Conservation (phyloP, 2,888 invertebrate species). For the Muscina levida region DNA sequence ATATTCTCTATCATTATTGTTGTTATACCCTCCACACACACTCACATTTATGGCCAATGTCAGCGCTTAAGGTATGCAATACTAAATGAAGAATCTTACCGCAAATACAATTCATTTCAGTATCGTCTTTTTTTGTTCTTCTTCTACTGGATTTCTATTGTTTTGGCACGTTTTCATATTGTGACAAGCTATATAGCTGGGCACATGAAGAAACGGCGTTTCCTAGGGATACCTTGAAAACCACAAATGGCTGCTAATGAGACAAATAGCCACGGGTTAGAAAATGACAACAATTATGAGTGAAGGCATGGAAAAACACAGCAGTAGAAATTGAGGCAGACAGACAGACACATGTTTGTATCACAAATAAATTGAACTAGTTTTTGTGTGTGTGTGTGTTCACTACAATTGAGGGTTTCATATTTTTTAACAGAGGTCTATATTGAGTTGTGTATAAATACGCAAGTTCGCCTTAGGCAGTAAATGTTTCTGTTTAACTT, state of each 20-base stretch:
- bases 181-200: not conserved
- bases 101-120: conserved; percentile 50
- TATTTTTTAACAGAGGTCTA: too few relatives aligned
- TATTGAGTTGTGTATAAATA: too few relatives aligned
- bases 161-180: not conserved
- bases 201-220: not conserved
- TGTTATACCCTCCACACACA: conserved; percentile 28
- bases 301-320: conserved; percentile 5
- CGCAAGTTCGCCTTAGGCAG: too few relatives aligned
- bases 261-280: conserved; percentile 55
- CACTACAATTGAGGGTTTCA: too few relatives aligned
- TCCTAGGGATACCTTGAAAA: conserved; percentile 35
- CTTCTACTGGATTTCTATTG: conserved; percentile 1
- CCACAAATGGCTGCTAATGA: conserved; percentile 64
- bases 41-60: conserved; percentile 57
- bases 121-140: conserved; percentile 27
- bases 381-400: too few relatives aligned
- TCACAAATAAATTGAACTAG: not conserved
- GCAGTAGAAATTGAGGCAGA: not conserved
- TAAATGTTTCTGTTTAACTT: too few relatives aligned
- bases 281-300: conserved; percentile 49
- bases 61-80: conserved; percentile 60
- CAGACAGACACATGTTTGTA: not conserved
- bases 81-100: conserved; percentile 30
- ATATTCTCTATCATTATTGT: not conserved